Evolutionary conservation across 2,797 vertebrate genomes (phyloP).

Genomic region (Chiloscyllium punctatum): DNA sequence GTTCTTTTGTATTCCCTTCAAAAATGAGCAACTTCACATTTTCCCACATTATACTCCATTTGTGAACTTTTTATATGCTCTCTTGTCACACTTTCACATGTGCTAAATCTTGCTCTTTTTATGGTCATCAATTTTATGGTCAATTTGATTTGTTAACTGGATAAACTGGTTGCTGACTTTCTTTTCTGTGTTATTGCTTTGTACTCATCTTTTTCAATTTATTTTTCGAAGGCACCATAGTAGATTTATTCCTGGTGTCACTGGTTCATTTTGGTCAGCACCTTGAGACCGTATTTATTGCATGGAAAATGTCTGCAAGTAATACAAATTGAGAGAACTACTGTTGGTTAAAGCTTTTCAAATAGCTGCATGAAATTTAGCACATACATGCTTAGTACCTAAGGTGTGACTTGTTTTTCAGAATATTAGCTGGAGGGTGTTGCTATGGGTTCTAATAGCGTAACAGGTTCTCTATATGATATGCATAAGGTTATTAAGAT

Average conservation of each 20-base stretch:
- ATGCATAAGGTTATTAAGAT: neutral
- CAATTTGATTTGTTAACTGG: neutral
- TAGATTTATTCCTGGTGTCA: neutral
- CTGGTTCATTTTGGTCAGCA: neutral
- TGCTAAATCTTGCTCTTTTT: neutral
- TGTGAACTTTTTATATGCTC: no score
- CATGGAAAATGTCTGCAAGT: neutral
- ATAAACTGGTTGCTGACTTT: neutral
- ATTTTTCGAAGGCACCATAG: neutral
- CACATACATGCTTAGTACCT: neutral
- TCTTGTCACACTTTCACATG: no score
- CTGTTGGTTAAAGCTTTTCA: neutral
- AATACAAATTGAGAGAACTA: neutral
- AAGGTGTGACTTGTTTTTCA: neutral
- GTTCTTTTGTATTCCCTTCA: no score
- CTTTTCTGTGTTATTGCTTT: no score
- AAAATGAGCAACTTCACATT: no score
- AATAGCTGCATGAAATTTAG: neutral
- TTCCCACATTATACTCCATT: no score
- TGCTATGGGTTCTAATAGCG: neutral
- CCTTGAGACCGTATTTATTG: neutral
- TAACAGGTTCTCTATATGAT: neutral
- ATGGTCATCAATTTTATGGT: neutral
- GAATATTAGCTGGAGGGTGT: neutral
- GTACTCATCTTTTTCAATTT: no score